Conservation (phyloP, 2,888 invertebrate genomes). For the Acleris emargana region DNA sequence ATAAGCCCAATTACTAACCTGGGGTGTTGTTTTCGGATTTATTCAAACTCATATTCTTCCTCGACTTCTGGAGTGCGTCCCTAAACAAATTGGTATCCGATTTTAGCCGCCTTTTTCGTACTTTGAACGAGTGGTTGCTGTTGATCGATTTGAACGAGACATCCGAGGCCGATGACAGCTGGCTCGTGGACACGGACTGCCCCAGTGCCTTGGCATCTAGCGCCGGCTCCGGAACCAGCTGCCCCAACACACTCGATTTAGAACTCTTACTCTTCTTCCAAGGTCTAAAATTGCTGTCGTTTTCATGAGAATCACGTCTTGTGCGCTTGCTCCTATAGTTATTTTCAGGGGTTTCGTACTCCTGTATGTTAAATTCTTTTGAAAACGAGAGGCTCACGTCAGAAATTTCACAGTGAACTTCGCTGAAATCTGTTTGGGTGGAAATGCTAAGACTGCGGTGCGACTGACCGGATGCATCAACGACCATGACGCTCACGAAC, state of each 20-base stretch:
- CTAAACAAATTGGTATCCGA: constrained; percentile 68
- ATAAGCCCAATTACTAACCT: constrained; percentile 48
- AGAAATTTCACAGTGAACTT: constrained; percentile 50
- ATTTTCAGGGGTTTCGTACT: constrained; percentile 58
- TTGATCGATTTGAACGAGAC: constrained; percentile 72
- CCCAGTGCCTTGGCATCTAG: constrained; percentile 49
- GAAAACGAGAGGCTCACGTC: constrained; percentile 63
- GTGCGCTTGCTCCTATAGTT: constrained; percentile 58
- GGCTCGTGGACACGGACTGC: constrained; percentile 50
- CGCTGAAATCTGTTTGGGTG: constrained; percentile 62
- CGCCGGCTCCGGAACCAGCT: constrained; percentile 49
- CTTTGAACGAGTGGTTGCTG: constrained; percentile 68
- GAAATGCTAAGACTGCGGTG: constrained; percentile 54
- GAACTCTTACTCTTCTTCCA: constrained; percentile 66
- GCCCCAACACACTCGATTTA: constrained; percentile 58
- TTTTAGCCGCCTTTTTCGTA: constrained; percentile 66
- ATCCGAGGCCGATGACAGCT: constrained; percentile 65
- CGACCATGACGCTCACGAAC: constrained; percentile 62
- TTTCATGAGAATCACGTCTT: constrained; percentile 61
- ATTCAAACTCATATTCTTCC: constrained; percentile 51
- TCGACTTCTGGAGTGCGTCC: constrained; percentile 65
- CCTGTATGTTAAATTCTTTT: constrained; percentile 59
- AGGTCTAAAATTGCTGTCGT: constrained; percentile 55
- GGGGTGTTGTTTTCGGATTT: constrained; percentile 54
- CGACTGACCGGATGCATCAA: constrained; percentile 52